Evolutionary conservation across 1,140 invertebrate genomes (phyloP), one percentile per base, ranked within the genome.

Genomic region (Diuraphis noxia): DNA sequence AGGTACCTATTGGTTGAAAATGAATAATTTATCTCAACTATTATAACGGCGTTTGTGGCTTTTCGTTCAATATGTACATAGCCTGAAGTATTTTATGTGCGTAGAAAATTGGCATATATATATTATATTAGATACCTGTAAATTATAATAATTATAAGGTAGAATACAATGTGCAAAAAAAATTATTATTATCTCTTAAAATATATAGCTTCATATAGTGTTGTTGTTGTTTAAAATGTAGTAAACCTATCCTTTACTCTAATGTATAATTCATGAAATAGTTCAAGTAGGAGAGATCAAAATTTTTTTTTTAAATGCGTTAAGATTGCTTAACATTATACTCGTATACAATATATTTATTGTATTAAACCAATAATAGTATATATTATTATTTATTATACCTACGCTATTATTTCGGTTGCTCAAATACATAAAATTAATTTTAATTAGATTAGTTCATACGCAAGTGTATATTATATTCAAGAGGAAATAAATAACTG

Each of bases 131-230:
- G 5, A 49, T n/a, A 9, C 43, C 21, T 38, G 43, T 25, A 46
- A 85, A 87, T 87, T 87, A 87, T 87, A 52, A 87, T 87, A 52
- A 52, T 49, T 87, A 87, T 34, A 52, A 46, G 84, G 43, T 86
- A 49, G 23, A 79, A 41, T 46, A 85, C 82, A n/a, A 34, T 34
- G 41, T 85, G 82, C 41, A 85, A 85, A 85, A 85, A 46, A 34
- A 43, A 46, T 7, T 82, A 82, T 46, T 34, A 34, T 85, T 34
- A 5, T 82, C 38, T 41, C 40, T 2, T 40, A 10, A 41, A 49
- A 82, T 41, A 82, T 40, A 41, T 72, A 72, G 17, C 30, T 41
- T 84, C 25, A 41, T 41, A 41, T 84, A 84, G 40, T 30, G 9
- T 38, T 82, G 36, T 40, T 82, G 79, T 82, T 10, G 23, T 10